Evolutionary conservation across 2,113 vertebrate species (phyloP).

Genomic region (Alces alces): DNA sequence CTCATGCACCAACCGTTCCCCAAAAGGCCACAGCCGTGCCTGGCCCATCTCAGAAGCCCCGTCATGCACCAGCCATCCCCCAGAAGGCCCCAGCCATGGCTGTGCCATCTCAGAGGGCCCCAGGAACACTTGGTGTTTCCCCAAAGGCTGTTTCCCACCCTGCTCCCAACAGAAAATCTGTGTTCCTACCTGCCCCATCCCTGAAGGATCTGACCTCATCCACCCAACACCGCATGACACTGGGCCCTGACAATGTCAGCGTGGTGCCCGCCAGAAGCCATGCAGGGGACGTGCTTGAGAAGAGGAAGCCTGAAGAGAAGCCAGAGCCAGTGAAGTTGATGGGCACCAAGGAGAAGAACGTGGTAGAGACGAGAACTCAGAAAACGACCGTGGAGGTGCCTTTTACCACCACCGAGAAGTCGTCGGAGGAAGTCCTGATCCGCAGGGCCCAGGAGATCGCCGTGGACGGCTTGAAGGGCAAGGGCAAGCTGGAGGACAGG

Average conservation of each 20-base stretch:
- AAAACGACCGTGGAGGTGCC: not conserved
- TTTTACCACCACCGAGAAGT: not conserved
- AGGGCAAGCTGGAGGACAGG: not conserved
- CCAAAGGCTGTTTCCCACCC: not conserved
- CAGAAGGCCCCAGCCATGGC: not conserved
- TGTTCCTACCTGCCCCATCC: too few relatives aligned
- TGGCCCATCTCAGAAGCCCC: not conserved
- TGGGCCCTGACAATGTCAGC: fast-evolving
- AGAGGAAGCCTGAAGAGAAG: not conserved
- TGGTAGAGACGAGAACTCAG: not conserved
- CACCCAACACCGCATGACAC: fast-evolving
- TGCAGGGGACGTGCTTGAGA: fast-evolving
- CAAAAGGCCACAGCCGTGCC: not conserved
- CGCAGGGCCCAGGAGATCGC: not conserved
- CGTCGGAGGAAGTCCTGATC: not conserved
- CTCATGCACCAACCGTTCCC: too few relatives aligned
- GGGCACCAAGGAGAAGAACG: not conserved
- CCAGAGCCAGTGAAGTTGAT: fast-evolving
- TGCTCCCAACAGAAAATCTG: not conserved
- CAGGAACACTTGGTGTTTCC: fast-evolving
- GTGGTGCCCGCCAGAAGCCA: fast-evolving
- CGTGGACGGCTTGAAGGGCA: not conserved
- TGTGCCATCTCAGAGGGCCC: not conserved
- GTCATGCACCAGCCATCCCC: not conserved
- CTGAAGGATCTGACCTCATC: not conserved